phyloP scores from a whole-genome alignment of 2,797 vertebrate genomes.

The Gobionotothen gibberifrons region DNA sequence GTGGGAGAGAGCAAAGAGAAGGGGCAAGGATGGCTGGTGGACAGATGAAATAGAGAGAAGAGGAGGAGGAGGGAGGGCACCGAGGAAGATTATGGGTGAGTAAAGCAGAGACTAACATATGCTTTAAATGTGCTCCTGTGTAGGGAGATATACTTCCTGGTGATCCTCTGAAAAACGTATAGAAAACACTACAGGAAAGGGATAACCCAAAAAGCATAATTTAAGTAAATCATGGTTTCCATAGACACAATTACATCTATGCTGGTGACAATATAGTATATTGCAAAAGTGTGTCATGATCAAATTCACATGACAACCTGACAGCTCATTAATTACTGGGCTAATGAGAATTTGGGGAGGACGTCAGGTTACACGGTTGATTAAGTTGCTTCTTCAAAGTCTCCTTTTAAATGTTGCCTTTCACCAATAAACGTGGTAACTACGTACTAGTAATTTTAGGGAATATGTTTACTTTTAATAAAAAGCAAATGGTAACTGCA shows the following conservation, averaged over 20 bases:
- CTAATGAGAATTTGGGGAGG: slow-evolving; percentile 33
- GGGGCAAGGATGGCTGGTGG: slow-evolving; percentile 11
- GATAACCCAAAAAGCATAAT: no score
- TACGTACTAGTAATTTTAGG: not conserved
- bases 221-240: not conserved
- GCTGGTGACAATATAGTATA: slow-evolving; percentile 30
- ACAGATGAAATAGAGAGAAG: slow-evolving; percentile 16
- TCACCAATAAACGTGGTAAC: not conserved
- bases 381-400: not conserved
- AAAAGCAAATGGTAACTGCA: not conserved
- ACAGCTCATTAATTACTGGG: slow-evolving; percentile 52
- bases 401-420: not conserved
- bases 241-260: not conserved
- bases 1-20: slow-evolving; percentile 18
- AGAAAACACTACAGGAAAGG: no score
- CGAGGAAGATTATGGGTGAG: slow-evolving; percentile 22
- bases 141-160: not conserved
- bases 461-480: not conserved
- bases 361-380: not conserved
- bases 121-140: not conserved
- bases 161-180: not conserved
- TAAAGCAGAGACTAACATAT: not conserved
- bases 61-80: not conserved
- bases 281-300: slow-evolving; percentile 46
- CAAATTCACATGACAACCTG: slow-evolving; percentile 38